Base-by-base conservation (phyloP, 2,797 vertebrate species). In the Eutrigla gurnardus region DNA sequence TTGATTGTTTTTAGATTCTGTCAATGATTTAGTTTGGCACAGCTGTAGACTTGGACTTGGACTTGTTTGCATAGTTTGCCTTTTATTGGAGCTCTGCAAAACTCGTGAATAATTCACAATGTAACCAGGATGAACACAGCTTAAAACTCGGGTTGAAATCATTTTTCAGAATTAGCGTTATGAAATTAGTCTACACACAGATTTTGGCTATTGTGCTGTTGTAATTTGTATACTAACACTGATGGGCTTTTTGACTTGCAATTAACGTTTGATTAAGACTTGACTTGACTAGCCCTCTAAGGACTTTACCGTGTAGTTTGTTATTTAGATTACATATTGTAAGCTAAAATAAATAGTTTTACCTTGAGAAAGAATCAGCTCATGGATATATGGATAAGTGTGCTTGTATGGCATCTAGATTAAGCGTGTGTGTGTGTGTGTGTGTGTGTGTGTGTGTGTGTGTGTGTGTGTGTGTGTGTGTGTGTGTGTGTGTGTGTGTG, bases 321-420 rank as follows among this genome's bases (percentile, higher is more conserved):
- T 33, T 50, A 50, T 7, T 32, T 32, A 58, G 4, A 49, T 40
- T 12, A 17, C 4, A 12, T 40, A 14, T 18, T 33, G 7, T 46
- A 33, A 54, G 33, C 5, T 36, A 53, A 15, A n/a, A 52, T 10
- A 53, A 15, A 35, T 25, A 43, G 43, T 67, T 14, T 42, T 33
- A 73, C 69, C 9, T 49, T 47, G 18, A 75, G n/a, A 71, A 75
- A 79, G 32, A 70, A 42, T 7, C 39, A 45, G 15, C 13, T 52
- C 6, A 69, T 73, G 73, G 60, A 61, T 72, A 32, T 35, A 36
- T 6, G 10, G 4, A 43, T 32, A 25, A 18, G 13, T 65, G 55
- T 59, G 42, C 60, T 73, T 70, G 75, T 69, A 65, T 72, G 54
- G 25, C 36, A 79, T 80, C 36, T 84, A 69, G 25, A 25, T 25